Percentiles rank a stretch among this genome's conserved stretches.
Evolutionary conservation across 2,113 vertebrate species (phyloP).

Genomic region (Corythornis vintsioides): DNA sequence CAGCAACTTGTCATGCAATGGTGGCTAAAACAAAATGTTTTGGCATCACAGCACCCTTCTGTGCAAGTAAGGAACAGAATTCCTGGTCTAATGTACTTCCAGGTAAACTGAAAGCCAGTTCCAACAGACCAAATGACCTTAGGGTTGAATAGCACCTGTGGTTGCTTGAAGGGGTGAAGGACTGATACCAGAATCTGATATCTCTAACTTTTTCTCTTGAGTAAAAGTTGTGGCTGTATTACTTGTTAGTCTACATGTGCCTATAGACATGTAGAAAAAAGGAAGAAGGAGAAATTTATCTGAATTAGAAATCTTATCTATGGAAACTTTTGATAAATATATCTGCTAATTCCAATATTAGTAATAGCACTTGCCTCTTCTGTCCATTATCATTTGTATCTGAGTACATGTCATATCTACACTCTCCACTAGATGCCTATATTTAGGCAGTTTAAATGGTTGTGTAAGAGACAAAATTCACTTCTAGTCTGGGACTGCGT

Average conservation of each 20-base stretch:
- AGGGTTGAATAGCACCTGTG: rapidly evolving
- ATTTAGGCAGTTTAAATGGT: background rate
- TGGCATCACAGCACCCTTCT: rapidly evolving
- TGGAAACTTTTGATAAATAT: background rate
- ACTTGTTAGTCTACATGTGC: background rate
- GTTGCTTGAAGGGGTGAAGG: rapidly evolving
- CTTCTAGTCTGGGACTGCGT: background rate
- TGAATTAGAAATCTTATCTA: background rate
- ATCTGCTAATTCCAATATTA: background rate
- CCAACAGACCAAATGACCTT: background rate
- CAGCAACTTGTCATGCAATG: background rate
- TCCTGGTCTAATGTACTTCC: background rate
- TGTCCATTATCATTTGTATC: background rate
- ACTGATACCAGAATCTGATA: background rate
- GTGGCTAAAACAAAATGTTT: background rate
- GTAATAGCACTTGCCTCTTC: background rate
- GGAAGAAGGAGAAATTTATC: background rate
- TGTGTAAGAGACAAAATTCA: background rate
- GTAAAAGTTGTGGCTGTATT: background rate
- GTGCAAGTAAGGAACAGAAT: background rate
- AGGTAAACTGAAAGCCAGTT: background rate
- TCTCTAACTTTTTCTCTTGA: background rate
- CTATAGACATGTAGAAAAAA: background rate
- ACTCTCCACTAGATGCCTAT: background rate
- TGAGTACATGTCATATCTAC: background rate